A percentile compares a stretch with the other conserved stretches of the same genome.
Conservation (phyloP, 2,888 invertebrate genomes). For the Tetragonula carbonaria region DNA sequence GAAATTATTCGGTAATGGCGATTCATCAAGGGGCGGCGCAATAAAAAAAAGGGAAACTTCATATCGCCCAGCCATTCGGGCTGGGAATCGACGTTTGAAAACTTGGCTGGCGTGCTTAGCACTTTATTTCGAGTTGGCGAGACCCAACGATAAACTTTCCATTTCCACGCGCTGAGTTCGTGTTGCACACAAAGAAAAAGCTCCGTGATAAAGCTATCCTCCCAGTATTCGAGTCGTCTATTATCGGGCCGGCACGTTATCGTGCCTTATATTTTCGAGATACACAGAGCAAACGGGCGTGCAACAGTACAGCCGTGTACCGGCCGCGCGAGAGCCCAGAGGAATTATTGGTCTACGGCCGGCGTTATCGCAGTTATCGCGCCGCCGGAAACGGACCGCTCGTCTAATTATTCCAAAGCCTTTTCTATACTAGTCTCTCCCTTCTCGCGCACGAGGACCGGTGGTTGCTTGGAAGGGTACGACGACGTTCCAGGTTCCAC, state of each 20-base stretch:
- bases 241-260: conserved; percentile 67
- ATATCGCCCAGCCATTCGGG: conserved; percentile 8
- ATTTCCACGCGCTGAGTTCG: conserved; percentile 62
- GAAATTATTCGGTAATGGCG: not conserved
- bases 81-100: conserved; percentile 41
- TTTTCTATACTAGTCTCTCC: conserved; percentile 56
- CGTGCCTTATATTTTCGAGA: conserved; percentile 68
- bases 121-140: conserved; percentile 55
- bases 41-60: conserved; percentile 10
- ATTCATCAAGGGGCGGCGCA: not conserved
- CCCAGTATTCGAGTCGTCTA: conserved; percentile 61
- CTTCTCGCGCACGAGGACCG: not conserved
- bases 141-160: conserved; percentile 67
- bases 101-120: conserved; percentile 43
- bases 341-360: conserved; percentile 65
- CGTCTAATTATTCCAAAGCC: conserved; percentile 74
- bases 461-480: conserved; percentile 33
- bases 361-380: conserved; percentile 67
- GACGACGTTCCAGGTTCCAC: conserved; percentile 14
- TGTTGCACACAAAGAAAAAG: conserved; percentile 49
- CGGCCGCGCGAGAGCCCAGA: conserved; percentile 37
- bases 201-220: conserved; percentile 64
- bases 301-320: conserved; percentile 48
- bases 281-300: conserved; percentile 55
- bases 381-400: conserved; percentile 65